Evolutionary conservation across 2,797 vertebrate species (phyloP).

Genomic region (Alauda arvensis): DNA sequence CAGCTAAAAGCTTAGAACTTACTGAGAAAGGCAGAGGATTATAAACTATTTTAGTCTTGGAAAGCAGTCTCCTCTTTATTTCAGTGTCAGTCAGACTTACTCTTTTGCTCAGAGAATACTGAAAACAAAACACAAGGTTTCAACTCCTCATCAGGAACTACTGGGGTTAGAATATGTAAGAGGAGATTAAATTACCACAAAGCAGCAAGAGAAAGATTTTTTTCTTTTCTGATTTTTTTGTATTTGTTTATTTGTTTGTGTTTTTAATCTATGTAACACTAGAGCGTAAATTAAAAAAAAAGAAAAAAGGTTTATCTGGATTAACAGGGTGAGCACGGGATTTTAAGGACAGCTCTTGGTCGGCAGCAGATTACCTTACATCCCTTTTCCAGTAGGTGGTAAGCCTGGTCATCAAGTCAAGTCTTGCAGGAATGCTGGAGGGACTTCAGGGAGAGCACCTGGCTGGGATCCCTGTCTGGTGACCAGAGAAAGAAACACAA

Average conservation of each 20-base stretch:
- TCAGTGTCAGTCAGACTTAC: not conserved
- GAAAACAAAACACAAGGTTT: not conserved
- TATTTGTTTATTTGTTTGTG: too few relatives aligned
- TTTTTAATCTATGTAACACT: not conserved
- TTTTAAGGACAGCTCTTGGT: not conserved
- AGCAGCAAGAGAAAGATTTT: not conserved
- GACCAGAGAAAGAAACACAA: not conserved
- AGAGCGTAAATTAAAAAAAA: not conserved
- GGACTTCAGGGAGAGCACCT: not conserved
- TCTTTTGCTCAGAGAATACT: not conserved
- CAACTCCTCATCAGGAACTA: not conserved
- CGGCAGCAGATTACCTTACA: not conserved
- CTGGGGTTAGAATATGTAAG: not conserved
- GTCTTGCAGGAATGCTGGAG: not conserved
- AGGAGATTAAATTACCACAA: not conserved
- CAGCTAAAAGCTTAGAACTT: not conserved
- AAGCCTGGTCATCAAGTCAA: not conserved
- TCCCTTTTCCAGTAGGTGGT: not conserved
- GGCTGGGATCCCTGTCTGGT: not conserved
- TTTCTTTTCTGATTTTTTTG: not conserved
- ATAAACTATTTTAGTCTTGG: not conserved
- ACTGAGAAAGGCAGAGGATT: not conserved
- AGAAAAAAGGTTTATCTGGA: not conserved
- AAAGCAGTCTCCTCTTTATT: constrained; percentile 10
- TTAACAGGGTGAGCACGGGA: not conserved